Percentiles rank a stretch among this genome's conserved stretches.
These are phyloP conservation scores for Brachionus sp. DNA, from an alignment of 1,140 invertebrate species.

Conservation along the genomic window DNA sequence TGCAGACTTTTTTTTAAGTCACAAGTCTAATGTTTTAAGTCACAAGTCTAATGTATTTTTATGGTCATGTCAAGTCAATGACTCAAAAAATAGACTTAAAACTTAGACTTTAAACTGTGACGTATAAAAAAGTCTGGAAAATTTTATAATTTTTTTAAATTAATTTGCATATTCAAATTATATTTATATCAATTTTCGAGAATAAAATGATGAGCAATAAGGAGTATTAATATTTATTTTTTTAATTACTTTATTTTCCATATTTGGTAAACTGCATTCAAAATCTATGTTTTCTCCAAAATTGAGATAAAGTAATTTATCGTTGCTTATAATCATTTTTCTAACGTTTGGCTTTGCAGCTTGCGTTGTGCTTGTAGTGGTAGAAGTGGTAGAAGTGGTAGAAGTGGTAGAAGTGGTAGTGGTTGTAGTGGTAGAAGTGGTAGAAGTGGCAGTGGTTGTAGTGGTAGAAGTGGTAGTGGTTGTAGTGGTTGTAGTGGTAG, in stretches of 20 bases:
- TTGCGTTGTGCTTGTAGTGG: neutral
- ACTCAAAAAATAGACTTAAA: no score
- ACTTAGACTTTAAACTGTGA: no score
- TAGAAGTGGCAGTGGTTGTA: neutral
- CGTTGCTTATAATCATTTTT: neutral
- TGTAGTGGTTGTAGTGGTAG: neutral
- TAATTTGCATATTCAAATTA: no score
- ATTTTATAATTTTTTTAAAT: no score
- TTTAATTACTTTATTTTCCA: neutral
- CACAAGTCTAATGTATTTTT: no score
- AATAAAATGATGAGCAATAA: no score
- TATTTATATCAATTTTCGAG: no score
- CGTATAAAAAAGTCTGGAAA: no score
- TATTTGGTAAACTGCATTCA: neutral
- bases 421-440: neutral
- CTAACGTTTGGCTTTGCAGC: neutral
- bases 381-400: neutral
- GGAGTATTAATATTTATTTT: neutral
- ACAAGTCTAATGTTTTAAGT: no score
- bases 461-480: neutral
- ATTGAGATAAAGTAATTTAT: neutral
- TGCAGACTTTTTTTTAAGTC: no score
- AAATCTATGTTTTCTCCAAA: neutral
- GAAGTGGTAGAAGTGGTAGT: neutral
- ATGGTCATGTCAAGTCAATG: no score